phyloP scores from a whole-genome alignment of 2,797 vertebrate species.

The Atherinosoma microstoma region DNA sequence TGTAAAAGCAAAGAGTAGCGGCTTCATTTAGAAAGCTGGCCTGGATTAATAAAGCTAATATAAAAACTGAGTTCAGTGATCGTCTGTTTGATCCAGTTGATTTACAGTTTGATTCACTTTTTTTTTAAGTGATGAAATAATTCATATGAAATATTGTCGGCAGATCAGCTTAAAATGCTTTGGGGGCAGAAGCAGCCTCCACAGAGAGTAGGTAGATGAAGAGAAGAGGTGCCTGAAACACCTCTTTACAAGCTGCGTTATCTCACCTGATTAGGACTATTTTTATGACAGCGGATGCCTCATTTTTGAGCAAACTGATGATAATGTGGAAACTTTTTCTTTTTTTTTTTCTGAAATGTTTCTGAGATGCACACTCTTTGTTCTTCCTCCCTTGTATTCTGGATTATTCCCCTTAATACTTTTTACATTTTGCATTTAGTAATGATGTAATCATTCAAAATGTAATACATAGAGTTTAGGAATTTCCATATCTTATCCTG shows the following conservation, averaged over 20 bases:
- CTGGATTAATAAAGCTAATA: background rate
- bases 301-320: background rate
- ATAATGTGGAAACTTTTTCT: background rate
- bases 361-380: background rate
- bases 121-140: background rate
- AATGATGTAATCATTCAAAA: background rate
- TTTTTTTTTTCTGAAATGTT: too few relatives aligned
- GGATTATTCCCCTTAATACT: background rate
- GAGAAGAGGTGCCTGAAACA: background rate
- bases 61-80: background rate
- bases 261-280: background rate
- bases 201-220: background rate
- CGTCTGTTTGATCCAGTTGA: background rate
- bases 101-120: background rate
- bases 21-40: background rate
- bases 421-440: background rate
- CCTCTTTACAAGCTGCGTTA: background rate
- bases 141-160: background rate
- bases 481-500: background rate
- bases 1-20: background rate
- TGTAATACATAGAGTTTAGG: background rate
- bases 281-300: background rate
- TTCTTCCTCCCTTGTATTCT: background rate
- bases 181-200: background rate
- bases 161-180: background rate